phyloP scores from a whole-genome alignment of 2,888 invertebrate species.

The Tachina grossa region DNA sequence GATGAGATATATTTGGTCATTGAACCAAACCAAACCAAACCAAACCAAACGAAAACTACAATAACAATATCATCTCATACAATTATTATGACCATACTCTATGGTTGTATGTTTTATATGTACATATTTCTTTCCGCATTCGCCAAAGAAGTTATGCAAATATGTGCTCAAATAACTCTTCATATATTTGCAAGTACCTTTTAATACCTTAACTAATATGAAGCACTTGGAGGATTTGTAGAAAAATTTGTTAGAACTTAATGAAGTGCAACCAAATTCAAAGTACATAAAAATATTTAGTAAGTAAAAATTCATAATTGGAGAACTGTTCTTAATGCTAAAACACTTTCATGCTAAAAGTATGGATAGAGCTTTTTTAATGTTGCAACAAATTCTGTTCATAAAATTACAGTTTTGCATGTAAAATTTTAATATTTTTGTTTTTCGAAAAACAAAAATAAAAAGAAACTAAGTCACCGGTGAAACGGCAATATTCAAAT shows the following conservation, averaged over 20 bases:
- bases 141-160: constrained; percentile 27
- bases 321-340: not conserved
- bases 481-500: constrained; percentile 28
- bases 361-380: constrained; percentile 5
- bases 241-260: constrained; percentile 46
- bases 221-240: constrained; percentile 28
- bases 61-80: constrained; percentile 16
- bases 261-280: constrained; percentile 49
- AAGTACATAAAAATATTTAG: constrained; percentile 44
- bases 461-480: constrained; percentile 30
- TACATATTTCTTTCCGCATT: constrained; percentile 5
- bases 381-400: constrained; percentile 22
- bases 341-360: not conserved
- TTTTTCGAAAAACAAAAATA: not conserved
- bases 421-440: constrained; percentile 11
- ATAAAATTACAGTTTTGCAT: constrained; percentile 32
- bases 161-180: not conserved
- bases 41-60: constrained; percentile 7
- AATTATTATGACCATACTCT: constrained; percentile 48
- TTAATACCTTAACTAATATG: constrained; percentile 26
- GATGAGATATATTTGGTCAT: constrained; percentile 68
- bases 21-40: constrained; percentile 68
- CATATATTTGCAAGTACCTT: constrained; percentile 9
- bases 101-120: constrained; percentile 4
- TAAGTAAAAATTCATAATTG: not conserved